Evolutionary conservation across 1,140 invertebrate species (phyloP).

Genomic region (Drosophila littoralis): DNA sequence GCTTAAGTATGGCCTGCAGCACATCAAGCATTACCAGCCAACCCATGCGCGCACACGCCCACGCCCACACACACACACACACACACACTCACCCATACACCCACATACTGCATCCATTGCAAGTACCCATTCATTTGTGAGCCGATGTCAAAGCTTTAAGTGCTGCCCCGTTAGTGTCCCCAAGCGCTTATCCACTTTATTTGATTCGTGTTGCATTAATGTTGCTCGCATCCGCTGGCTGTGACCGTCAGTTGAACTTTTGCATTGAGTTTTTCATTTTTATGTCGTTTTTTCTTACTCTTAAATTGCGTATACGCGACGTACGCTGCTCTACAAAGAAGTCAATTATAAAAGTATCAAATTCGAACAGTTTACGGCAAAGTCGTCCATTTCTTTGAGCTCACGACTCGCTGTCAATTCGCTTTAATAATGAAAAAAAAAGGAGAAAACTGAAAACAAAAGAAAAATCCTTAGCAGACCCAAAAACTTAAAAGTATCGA

Average conservation of each 20-base stretch:
- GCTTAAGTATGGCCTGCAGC: too few species aligned
- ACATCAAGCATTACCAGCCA: too few species aligned
- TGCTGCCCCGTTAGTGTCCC: constrained; percentile 40
- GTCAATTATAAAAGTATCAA: constrained; percentile 74
- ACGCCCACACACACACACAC: too few species aligned
- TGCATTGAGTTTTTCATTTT: constrained; percentile 25
- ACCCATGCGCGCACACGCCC: too few species aligned
- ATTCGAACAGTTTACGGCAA: constrained; percentile 32
- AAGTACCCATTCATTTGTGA: constrained; percentile 13
- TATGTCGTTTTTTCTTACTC: constrained; percentile 20
- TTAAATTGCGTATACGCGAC: constrained; percentile 45
- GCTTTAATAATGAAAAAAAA: constrained; percentile 17
- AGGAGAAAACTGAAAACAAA: not conserved
- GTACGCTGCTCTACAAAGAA: constrained; percentile 32
- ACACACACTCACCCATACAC: not conserved
- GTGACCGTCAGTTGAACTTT: constrained; percentile 16
- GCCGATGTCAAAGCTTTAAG: constrained; percentile 43
- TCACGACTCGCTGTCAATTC: constrained; percentile 1
- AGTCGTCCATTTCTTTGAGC: constrained; percentile 8
- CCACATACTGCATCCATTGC: not conserved
- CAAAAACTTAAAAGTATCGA: constrained; percentile 19
- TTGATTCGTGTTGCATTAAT: constrained; percentile 47
- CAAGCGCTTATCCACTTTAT: constrained; percentile 48
- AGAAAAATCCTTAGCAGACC: not conserved
- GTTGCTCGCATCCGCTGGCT: not conserved